Evolutionary conservation across 2,113 vertebrate species (phyloP).

Genomic region (Zapus hudsonius): DNA sequence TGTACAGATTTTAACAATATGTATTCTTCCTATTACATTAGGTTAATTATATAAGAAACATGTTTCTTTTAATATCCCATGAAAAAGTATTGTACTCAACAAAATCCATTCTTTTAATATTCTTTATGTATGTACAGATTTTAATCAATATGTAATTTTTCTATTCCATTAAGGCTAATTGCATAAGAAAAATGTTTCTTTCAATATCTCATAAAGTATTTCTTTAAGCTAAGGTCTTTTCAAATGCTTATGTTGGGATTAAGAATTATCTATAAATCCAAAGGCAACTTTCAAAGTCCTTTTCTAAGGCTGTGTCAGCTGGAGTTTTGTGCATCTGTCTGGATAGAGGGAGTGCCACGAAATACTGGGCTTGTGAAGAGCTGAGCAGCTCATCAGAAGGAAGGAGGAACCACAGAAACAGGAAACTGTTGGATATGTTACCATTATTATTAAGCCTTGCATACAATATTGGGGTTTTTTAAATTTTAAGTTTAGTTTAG

Average conservation of each 20-base stretch:
- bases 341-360: neutral
- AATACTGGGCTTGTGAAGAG: neutral
- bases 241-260: neutral
- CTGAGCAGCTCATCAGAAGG: neutral
- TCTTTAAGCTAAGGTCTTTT: conserved; percentile 6
- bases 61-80: neutral
- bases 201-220: neutral
- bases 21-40: conserved; percentile 14
- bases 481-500: too few species aligned
- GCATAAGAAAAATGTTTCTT: neutral
- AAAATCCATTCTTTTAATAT: too few species aligned
- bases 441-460: neutral
- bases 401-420: neutral
- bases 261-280: neutral
- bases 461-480: too few species aligned
- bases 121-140: neutral
- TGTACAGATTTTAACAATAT: neutral
- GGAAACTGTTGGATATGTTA: neutral
- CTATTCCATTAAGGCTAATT: conserved; percentile 35
- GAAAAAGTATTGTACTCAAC: too few species aligned
- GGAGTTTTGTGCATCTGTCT: neutral
- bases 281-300: neutral
- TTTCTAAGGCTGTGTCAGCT: neutral
- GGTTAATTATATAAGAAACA: conserved; percentile 17
- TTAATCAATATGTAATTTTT: neutral